These are phyloP conservation scores for Elmis aenea DNA, from an alignment of 2,888 invertebrate species.

Conservation along the genomic window DNA sequence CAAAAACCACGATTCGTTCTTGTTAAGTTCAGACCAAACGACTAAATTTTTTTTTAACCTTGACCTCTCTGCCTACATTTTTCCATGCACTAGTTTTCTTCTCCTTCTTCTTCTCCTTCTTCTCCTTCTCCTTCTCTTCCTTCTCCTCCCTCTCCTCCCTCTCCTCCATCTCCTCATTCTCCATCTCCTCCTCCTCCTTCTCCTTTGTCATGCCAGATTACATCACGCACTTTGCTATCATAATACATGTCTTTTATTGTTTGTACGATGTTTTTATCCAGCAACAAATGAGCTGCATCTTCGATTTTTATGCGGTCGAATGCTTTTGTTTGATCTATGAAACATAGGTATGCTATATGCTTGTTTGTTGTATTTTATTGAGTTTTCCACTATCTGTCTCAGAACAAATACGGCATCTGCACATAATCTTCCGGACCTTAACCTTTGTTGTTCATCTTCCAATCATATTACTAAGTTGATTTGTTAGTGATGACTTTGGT, in stretches of 20 bases:
- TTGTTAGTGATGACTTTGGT: constrained; percentile 9
- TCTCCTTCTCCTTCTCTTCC: too few species aligned
- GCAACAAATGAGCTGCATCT: neutral
- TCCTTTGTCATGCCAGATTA: too few species aligned
- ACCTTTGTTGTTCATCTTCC: constrained; percentile 7
- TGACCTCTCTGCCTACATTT: too few species aligned
- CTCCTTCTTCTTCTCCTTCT: too few species aligned
- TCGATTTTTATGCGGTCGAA: neutral
- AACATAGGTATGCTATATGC: constrained; percentile 2
- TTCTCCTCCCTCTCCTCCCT: too few species aligned
- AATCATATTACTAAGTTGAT: constrained; percentile 6
- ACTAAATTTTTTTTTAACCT: too few species aligned
- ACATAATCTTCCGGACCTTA: constrained; percentile 6
- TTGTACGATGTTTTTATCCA: neutral
- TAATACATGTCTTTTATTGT: constrained; percentile 2
- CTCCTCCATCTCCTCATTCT: too few species aligned
- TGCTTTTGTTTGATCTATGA: neutral
- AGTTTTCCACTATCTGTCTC: neutral
- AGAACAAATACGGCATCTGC: neutral
- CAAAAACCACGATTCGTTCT: too few species aligned
- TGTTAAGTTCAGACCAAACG: too few species aligned
- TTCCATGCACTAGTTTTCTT: too few species aligned
- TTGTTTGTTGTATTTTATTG: constrained; percentile 1
- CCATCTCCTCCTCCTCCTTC: too few species aligned
- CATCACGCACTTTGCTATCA: neutral